Percentiles rank a stretch among this genome's conserved stretches.
phyloP scores from a whole-genome alignment of 2,888 invertebrate species.

The Deilephila porcellus region DNA sequence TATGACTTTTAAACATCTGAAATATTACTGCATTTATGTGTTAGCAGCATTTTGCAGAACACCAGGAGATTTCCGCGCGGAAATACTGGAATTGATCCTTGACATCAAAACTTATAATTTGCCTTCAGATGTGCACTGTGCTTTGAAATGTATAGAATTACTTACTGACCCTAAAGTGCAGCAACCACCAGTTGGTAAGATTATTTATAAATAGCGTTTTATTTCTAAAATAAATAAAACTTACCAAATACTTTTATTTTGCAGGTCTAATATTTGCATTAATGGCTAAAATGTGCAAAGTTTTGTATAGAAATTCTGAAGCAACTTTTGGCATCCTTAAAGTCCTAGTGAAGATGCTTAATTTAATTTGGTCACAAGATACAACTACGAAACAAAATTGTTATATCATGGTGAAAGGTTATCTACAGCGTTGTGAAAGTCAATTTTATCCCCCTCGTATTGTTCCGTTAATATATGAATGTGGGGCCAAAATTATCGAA shows the following conservation, averaged over 20 bases:
- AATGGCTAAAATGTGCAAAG: constrained; percentile 72
- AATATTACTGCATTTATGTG: constrained; percentile 63
- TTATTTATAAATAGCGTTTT: constrained; percentile 19
- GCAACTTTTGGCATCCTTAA: constrained; percentile 63
- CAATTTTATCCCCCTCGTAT: constrained; percentile 70
- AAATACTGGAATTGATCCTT: constrained; percentile 68
- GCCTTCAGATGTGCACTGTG: constrained; percentile 58
- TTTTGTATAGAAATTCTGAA: constrained; percentile 67
- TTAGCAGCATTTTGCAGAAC: constrained; percentile 71
- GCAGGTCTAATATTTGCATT: constrained; percentile 68
- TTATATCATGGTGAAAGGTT: constrained; percentile 74
- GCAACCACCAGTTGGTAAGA: constrained; percentile 65
- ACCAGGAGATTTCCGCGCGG: constrained; percentile 59
- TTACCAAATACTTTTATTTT: constrained; percentile 40
- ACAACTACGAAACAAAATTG: constrained; percentile 69
- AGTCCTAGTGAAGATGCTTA: constrained; percentile 63
- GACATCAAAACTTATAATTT: constrained; percentile 68
- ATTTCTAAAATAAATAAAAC: not conserved
- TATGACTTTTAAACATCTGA: constrained; percentile 61
- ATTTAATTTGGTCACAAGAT: constrained; percentile 61
- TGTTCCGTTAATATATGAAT: constrained; percentile 72
- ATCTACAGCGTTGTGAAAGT: constrained; percentile 67
- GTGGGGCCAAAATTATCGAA: constrained; percentile 65
- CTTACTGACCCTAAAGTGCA: constrained; percentile 56
- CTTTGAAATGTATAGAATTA: constrained; percentile 64